Base-by-base conservation (phyloP, 2,888 invertebrate species). In the Choreutis nemorana region DNA sequence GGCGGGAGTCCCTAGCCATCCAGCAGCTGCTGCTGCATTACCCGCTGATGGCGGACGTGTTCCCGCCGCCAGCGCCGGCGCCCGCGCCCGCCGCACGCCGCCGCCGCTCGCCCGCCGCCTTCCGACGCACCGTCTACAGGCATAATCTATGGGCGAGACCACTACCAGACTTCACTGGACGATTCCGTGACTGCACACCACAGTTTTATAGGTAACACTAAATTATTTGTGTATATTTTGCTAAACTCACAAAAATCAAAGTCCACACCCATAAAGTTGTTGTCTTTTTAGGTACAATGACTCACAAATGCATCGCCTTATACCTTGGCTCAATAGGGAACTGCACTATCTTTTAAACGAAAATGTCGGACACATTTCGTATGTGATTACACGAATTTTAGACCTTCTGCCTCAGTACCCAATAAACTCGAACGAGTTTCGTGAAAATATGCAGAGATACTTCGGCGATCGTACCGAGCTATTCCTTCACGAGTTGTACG, bases 241-340 rank as follows among this genome's bases (percentile, higher is more conserved):
- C 6, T 18, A 8, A 6, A 18, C 8, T 8, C 6, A 18, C 18
- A 18, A 18, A 18, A n/a, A n/a, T n/a, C n/a, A n/a, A 18, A 8
- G 18, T 23, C 11, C 8, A n/a, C 15, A 33, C 31, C 12, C 26
- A 27, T 26, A 10, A 12, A 12, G 9, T 7, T 23, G 26, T 33
- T 34, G 33, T 35, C 36, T 51, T 70, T 75, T n/a, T 55, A 89
- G 91, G 62, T 82, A 84, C 53, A 87, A 94, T 71, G 90, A 90
- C 31, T 86, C 89, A 8, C 89, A 91, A 57, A 82, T 88, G 38
- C 88, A 90, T 57, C 86, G 96, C 1, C 78, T 97, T 30, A 86
- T 91, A 37, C 91, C 91, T 1, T 97, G 94, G 93, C 73, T 97
- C 15, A 89, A 89, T 58, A 82, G 97, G 38, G 96, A 97, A 65